Base-by-base conservation (phyloP, 2,113 vertebrate genomes). In the Syngnathus floridae region DNA sequence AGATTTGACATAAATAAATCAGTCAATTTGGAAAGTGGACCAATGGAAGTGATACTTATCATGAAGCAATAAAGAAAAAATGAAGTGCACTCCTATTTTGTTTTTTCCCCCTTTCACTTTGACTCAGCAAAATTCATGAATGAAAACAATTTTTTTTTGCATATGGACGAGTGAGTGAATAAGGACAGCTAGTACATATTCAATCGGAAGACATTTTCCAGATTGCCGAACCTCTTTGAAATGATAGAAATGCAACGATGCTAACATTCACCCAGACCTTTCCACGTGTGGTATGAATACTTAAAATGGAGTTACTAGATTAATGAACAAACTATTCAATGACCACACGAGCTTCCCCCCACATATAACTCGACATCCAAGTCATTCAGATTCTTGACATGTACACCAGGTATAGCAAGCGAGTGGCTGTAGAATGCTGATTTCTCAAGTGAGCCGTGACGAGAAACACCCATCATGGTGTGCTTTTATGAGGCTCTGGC, bases 401-500 rank as follows among this genome's bases (percentile, higher is more conserved):
- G n/a, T 36, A 19, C 55, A 10, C 7, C 56, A 38, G 11, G 35
- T 38, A 7, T n/a, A 10, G 35, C 37, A 19, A 19, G 1, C 35
- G 40, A 61, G 40, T 43, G 40, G n/a, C 38, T 43, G 59, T 10
- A 43, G 43, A 61, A 26, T 41, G 21, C 9, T 35, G 26, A 56
- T 67, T 59, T 65, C 16, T 37, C 35, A 70, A 46, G 66, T 1
- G 5, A 68, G 49, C 12, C 1, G 4, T 9, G 1, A 40, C 46
- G 5, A 62, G 17, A 66, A 62, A 66, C 10, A 26, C 16, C 48
- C 11, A 8, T 65, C 11, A 8, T 65, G 16, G 51, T 49, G 46
- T 36, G 51, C 37, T 57, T 65, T 60, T 43, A 71, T 61, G 45
- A 49, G 51, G 37, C 51, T 61, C 69, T 58, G 61, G 60, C 36